phyloP scores from a whole-genome alignment of 2,797 vertebrate species.

The Streptopelia turtur region DNA sequence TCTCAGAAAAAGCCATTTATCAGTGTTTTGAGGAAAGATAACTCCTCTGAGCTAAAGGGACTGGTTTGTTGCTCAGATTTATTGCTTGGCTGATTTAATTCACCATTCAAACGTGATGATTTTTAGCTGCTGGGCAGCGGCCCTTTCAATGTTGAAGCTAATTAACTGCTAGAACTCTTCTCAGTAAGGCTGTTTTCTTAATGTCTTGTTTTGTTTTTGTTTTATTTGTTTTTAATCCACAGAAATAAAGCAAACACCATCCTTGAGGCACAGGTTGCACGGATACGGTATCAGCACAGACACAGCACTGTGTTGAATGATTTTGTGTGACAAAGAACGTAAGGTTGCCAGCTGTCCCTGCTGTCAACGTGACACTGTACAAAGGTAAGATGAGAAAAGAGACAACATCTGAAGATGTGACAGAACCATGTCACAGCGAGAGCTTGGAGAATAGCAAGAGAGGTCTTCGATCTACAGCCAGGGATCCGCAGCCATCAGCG shows the following conservation, averaged over 20 bases:
- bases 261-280: background rate
- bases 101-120: constrained; percentile 52
- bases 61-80: constrained; percentile 63
- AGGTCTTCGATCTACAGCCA: fast-evolving
- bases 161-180: constrained; percentile 56
- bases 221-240: background rate
- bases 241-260: background rate
- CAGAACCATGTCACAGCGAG: background rate
- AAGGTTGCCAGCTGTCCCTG: background rate
- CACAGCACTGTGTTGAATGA: background rate
- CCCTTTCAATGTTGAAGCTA: constrained; percentile 56
- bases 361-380: fast-evolving
- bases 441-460: background rate
- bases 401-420: background rate
- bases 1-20: constrained; percentile 46
- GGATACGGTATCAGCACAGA: background rate
- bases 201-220: background rate
- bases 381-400: background rate
- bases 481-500: background rate
- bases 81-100: constrained; percentile 66
- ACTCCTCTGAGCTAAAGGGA: constrained; percentile 29
- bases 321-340: background rate
- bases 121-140: constrained; percentile 63
- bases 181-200: background rate
- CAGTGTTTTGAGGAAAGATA: constrained; percentile 39